Conservation (phyloP, 2,888 invertebrate genomes). For the Halocaridina rubra region DNA sequence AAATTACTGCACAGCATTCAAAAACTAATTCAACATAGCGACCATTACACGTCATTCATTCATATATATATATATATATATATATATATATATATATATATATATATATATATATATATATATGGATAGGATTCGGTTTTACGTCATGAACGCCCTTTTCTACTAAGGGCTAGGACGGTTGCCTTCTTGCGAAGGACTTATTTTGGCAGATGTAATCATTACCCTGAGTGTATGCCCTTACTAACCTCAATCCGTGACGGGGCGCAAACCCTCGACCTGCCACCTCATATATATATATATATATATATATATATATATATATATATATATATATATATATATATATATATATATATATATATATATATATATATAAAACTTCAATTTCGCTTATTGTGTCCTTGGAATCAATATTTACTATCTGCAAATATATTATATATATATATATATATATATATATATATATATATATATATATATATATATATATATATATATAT, state of each 20-base stretch:
- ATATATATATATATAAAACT: background rate
- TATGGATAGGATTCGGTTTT: too few species aligned
- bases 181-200: too few species aligned
- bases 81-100: background rate
- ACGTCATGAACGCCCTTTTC: too few species aligned
- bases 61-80: background rate
- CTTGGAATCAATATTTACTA: background rate
- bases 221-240: too few species aligned
- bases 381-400: background rate
- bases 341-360: background rate
- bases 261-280: too few species aligned
- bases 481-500: slow-evolving; percentile 11
- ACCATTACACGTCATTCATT: too few species aligned
- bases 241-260: too few species aligned
- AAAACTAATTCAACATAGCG: too few species aligned
- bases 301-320: slow-evolving; percentile 6
- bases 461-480: slow-evolving; percentile 14
- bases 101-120: background rate
- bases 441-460: slow-evolving; percentile 7
- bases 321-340: background rate
- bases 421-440: background rate
- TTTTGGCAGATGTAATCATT: too few species aligned
- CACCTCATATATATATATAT: background rate
- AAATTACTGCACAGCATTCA: too few species aligned
- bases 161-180: too few species aligned